Percentiles rank a stretch among this genome's conserved stretches.
phyloP scores from a whole-genome alignment of 2,797 vertebrate species.

The Poecilia picta region DNA sequence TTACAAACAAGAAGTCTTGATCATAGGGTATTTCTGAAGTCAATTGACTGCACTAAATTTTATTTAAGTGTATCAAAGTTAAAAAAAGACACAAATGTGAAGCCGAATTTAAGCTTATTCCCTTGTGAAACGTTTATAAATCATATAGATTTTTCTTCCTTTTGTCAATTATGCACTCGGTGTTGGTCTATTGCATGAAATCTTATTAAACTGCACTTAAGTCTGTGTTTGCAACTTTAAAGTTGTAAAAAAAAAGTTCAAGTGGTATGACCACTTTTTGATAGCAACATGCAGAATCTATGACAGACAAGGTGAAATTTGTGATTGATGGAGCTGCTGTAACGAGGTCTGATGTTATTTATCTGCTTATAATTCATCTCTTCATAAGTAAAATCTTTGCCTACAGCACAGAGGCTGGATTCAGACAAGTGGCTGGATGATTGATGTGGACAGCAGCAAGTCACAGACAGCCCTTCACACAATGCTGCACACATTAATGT shows the following conservation, averaged over 20 bases:
- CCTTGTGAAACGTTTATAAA: neutral
- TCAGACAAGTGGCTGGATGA: constrained; percentile 78
- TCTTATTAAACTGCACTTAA: neutral
- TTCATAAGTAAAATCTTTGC: constrained; percentile 73
- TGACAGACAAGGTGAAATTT: constrained; percentile 22
- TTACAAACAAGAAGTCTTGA: neutral
- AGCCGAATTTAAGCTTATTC: neutral
- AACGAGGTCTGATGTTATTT: constrained; percentile 78
- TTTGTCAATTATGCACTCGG: neutral
- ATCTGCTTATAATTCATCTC: constrained; percentile 70
- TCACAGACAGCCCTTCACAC: constrained; percentile 81
- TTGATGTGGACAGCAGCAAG: constrained; percentile 75
- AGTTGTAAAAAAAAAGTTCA: neutral
- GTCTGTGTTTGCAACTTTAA: neutral
- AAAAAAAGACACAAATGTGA: neutral
- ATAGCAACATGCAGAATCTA: constrained; percentile 23
- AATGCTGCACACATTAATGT: constrained; percentile 74
- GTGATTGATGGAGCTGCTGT: constrained; percentile 80
- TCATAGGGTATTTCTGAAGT: neutral
- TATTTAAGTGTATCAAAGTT: neutral
- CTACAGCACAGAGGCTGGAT: constrained; percentile 74
- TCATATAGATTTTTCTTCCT: neutral
- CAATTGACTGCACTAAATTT: neutral
- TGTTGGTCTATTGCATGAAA: neutral
- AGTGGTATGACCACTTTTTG: neutral